Percentiles rank a stretch among this genome's conserved stretches.
These are phyloP conservation scores for Parasteatoda tepidariorum DNA, from an alignment of 1,140 invertebrate species.

Conservation along the genomic window DNA sequence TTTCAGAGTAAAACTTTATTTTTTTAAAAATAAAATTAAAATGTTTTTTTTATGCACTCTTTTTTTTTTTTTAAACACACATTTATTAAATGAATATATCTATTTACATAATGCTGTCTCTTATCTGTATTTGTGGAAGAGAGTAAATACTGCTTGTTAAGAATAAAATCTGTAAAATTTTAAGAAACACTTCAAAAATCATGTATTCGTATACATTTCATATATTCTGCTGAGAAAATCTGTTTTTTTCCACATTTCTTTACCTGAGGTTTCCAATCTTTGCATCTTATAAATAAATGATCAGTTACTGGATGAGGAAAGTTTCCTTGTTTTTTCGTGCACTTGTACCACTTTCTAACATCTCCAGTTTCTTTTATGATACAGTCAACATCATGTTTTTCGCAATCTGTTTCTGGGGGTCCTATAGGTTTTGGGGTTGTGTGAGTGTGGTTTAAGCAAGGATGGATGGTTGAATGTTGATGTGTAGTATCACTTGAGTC, in stretches of 20 bases:
- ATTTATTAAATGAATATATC: no score
- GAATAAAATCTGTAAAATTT: no score
- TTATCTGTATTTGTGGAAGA: no score
- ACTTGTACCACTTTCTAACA: slow-evolving; percentile 13
- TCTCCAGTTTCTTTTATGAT: slow-evolving; percentile 9
- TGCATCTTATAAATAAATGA: slow-evolving; percentile 11
- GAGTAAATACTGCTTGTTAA: no score
- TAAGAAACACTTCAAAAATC: no score
- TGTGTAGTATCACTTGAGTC: not conserved
- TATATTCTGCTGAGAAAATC: slow-evolving; percentile 7
- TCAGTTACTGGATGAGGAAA: slow-evolving; percentile 14
- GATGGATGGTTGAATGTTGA: not conserved
- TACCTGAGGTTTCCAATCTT: slow-evolving; percentile 4
- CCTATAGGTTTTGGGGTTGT: not conserved
- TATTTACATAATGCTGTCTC: no score
- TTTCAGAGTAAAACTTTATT: no score
- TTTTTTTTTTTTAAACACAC: no score
- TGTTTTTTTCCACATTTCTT: slow-evolving; percentile 6
- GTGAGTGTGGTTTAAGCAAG: slow-evolving; percentile 20
- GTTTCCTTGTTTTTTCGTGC: not conserved
- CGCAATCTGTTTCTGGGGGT: not conserved
- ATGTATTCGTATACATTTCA: slow-evolving; percentile 18
- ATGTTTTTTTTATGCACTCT: no score
- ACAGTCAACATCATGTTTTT: slow-evolving; percentile 21
- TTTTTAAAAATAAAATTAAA: no score